Evolutionary conservation across 1,140 invertebrate species (phyloP), one percentile per base, ranked within the genome.

Genomic region (Drepana arcuata): DNA sequence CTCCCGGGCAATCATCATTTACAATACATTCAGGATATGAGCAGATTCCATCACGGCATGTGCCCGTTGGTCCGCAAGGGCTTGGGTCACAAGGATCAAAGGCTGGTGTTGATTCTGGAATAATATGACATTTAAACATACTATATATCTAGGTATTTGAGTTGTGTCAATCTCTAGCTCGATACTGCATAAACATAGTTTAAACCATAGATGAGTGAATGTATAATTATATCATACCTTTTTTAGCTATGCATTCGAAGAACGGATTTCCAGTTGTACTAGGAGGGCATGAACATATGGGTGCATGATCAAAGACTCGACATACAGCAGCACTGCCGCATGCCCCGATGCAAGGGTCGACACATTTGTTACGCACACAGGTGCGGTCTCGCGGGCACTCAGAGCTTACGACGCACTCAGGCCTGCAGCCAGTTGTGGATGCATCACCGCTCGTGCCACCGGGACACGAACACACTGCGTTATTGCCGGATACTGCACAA

Each of bases 1-100:
- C 89, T 28, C 91, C 85, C 0, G 92, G 86, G 83, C 94, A 96
- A 46, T 95, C 93, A 27, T 91, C 89, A 59, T 94, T 94, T 16
- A 93, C 91, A 6, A 94, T 83, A 78, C 94, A 95, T 73, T 95
- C 93, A 0, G 93, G 92, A 78, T 96, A 96, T 3, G 86, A 86
- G 62, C 94, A 95, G 18, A 86, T 83, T 1, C 93, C 91, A 0
- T 93, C 89, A 25, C 88, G 85, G 59, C 94, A 95, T 45, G 92
- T 89, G 2, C 93, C 94, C 51, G 93, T 93, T 12, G 86, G 86
- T 28, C 88, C 88, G 57, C 93, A 95, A 1, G 92, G 93, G 12
- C 90, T 93, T 13, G 92, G 92, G 61, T 90, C 89, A 68, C 94
- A 95, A 1, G 91, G 92, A 74, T 94, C 89, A 7, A 52, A 54